These are phyloP conservation scores for Rapana venosa DNA, from an alignment of 2,888 invertebrate species.

Conservation along the genomic window DNA sequence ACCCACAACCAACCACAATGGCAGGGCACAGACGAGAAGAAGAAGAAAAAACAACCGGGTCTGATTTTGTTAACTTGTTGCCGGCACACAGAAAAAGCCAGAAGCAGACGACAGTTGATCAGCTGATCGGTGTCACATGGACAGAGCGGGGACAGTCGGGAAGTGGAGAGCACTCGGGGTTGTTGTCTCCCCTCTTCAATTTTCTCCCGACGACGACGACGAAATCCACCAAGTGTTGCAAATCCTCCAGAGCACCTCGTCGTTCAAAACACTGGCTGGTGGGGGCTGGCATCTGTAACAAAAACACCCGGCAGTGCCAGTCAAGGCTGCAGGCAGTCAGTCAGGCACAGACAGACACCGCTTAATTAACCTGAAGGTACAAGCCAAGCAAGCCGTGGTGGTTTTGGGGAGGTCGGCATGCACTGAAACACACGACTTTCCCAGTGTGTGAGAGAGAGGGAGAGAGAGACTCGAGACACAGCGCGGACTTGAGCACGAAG, in stretches of 20 bases:
- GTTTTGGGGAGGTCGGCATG: not conserved
- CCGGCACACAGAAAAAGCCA: not conserved
- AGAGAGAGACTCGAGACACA: too few species aligned
- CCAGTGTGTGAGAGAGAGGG: not conserved
- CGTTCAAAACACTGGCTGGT: too few species aligned
- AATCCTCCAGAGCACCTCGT: too few species aligned
- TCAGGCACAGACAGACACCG: not conserved
- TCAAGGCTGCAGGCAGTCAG: too few species aligned
- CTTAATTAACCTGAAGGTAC: not conserved
- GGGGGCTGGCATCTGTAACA: not conserved
- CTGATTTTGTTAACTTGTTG: not conserved
- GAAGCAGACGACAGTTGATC: conserved; percentile 17
- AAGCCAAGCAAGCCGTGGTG: too few species aligned
- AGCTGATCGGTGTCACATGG: conserved; percentile 21
- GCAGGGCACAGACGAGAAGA: not conserved
- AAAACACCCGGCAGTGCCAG: not conserved
- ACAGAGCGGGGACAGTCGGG: not conserved
- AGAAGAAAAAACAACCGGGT: not conserved
- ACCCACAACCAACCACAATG: not conserved
- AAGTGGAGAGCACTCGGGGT: not conserved
- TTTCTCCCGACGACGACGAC: not conserved
- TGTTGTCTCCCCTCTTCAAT: not conserved
- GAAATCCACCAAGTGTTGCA: too few species aligned
- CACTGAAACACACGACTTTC: not conserved
- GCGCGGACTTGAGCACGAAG: too few species aligned